Evolutionary conservation across 1,140 invertebrate species (phyloP), one percentile per base, ranked within the genome.

Genomic region (Melipona quadrifasciata): DNA sequence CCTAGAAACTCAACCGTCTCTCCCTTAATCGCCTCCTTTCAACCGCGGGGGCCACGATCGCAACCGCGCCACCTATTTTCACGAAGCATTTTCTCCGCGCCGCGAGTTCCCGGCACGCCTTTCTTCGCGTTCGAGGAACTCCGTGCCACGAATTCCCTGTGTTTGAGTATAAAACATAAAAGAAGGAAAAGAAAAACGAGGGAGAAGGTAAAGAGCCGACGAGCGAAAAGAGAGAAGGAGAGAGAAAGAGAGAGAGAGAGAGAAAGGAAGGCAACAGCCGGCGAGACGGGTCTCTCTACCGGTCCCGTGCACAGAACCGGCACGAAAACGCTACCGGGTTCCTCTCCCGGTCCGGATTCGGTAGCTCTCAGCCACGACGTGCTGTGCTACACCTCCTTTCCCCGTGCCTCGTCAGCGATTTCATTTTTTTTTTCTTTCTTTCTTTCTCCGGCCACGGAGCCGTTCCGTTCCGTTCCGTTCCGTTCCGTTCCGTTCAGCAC

Each of bases 251-350:
- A n/a, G 19, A 27, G 39, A 76, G 57, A 61, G 17, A 10, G 2
- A 51, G n/a, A 24, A 31, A 78, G 65, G n/a, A 34, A 68, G 34
- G 12, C n/a, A 68, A 27, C 11, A 47, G 34, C 16, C 74, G 24
- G 24, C 34, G 51, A 79, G 61, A 68, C 76, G 24, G 58, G 53
- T 83, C 55, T 83, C n/a, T 83, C 74, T 51, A 83, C 70, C 74
- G 51, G 82, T 58, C 77, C 75, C 39, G 27, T 34, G 57, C 64
- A 65, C 58, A 27, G 53, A 51, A 47, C 72, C 73, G 68, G 76
- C 57, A 79, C 67, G 76, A 84, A 79, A 79, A 84, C 57, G 82
- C 82, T 84, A 84, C 82, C 82, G 82, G 82, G 80, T 82, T 80
- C 77, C 77, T 79, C 77, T 31, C 34, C 39, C 24, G 55, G 67